Conservation (phyloP, 2,113 vertebrate species). For the Chionis minor region DNA sequence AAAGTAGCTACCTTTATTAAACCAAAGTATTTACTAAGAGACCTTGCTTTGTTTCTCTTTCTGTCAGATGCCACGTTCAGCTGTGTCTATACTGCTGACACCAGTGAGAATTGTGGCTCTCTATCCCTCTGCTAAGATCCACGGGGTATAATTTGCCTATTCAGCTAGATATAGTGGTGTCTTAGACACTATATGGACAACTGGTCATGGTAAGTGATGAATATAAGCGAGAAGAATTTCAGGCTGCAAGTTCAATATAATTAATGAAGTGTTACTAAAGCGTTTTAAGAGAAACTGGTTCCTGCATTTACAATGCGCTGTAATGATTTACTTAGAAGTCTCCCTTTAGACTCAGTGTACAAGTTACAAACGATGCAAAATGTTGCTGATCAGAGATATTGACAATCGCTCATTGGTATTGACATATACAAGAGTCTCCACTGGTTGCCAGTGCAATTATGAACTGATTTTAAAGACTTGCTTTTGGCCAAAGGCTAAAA, state of each 20-base stretch:
- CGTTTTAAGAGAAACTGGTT: slow-evolving; percentile 49
- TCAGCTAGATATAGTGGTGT: slow-evolving; percentile 35
- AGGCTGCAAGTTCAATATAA: slow-evolving; percentile 64
- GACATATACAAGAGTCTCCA: slow-evolving; percentile 36
- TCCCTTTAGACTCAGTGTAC: slow-evolving; percentile 49
- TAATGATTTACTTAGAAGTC: slow-evolving; percentile 69
- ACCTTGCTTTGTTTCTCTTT: slow-evolving; percentile 8
- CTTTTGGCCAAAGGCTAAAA: slow-evolving; percentile 27
- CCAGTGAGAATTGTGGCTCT: background rate
- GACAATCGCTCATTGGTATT: slow-evolving; percentile 69
- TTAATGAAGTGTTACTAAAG: slow-evolving; percentile 72
- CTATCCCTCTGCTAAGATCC: background rate
- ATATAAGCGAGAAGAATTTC: slow-evolving; percentile 49
- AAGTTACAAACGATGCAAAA: slow-evolving; percentile 72
- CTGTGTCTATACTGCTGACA: background rate
- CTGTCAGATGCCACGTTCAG: background rate
- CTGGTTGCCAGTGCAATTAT: slow-evolving; percentile 45
- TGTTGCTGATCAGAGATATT: slow-evolving; percentile 67
- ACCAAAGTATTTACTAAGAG: background rate
- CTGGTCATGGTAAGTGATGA: slow-evolving; percentile 31
- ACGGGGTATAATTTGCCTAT: slow-evolving; percentile 24
- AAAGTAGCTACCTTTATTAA: background rate
- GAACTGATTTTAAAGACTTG: slow-evolving; percentile 49
- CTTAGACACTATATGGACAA: slow-evolving; percentile 61
- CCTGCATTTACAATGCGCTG: slow-evolving; percentile 62